Evolutionary conservation across 2,888 invertebrate species (phyloP).

Genomic region (Frankliniella fusca): DNA sequence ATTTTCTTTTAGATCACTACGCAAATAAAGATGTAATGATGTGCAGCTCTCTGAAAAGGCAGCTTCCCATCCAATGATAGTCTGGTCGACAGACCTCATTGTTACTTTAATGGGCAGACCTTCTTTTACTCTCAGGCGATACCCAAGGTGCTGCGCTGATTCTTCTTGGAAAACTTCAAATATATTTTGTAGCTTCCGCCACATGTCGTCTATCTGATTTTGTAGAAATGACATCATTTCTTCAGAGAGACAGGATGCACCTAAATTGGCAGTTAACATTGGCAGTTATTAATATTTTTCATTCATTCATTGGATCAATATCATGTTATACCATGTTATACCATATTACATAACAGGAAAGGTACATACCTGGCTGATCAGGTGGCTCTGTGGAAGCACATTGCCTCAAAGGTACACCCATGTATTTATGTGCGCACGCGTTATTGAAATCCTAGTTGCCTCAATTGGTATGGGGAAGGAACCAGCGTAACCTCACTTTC

Average conservation of each 20-base stretch:
- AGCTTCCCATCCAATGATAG: not conserved
- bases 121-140: not conserved
- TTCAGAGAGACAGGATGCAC: not conserved
- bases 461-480: not conserved
- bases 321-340: not conserved
- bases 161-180: not conserved
- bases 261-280: not conserved
- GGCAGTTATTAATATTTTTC: not conserved
- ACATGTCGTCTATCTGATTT: not conserved
- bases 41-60: not conserved
- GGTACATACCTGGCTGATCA: not conserved
- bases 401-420: not conserved
- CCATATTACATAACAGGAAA: not conserved
- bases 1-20: not conserved
- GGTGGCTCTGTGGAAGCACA: not conserved
- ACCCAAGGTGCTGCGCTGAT: not conserved
- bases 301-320: not conserved
- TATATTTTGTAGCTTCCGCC: not conserved
- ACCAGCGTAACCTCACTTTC: too few relatives aligned
- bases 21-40: not conserved
- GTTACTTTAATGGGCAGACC: not conserved
- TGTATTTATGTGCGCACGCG: not conserved
- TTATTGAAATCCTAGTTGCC: not conserved
- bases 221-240: not conserved
- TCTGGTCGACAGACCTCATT: not conserved